phyloP scores from a whole-genome alignment of 2,888 invertebrate genomes.

The Peribatodes rhomboidaria region DNA sequence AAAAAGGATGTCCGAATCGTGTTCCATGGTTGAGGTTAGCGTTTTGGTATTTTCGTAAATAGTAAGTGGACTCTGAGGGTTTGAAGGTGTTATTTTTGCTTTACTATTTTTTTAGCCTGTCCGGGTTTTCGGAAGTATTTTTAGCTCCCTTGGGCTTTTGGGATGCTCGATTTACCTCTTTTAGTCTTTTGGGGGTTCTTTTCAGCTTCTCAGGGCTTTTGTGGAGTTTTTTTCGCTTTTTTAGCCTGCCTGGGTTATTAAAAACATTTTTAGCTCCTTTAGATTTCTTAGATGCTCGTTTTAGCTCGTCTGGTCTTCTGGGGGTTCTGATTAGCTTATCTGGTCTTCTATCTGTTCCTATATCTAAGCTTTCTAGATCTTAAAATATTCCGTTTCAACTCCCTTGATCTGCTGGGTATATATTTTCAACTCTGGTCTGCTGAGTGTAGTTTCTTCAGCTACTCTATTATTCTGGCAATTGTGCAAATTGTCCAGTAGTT shows the following conservation, averaged over 20 bases:
- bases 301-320: no score
- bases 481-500: no score
- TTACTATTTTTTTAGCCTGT: not conserved
- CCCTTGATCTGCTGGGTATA: no score
- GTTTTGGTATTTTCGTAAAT: not conserved
- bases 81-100: no score
- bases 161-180: not conserved
- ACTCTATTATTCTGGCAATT: no score
- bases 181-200: not conserved
- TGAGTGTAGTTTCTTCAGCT: no score
- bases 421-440: no score
- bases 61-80: not conserved
- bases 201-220: not conserved
- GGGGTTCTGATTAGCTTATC: no score
- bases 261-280: not conserved
- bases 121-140: not conserved
- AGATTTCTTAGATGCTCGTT: not conserved
- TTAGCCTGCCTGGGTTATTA: not conserved
- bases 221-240: not conserved
- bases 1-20: constrained; percentile 58
- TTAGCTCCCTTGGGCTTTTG: not conserved
- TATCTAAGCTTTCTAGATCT: no score
- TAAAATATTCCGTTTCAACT: no score
- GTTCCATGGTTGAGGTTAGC: constrained; percentile 59
- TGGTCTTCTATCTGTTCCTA: no score